Evolutionary conservation across 2,797 vertebrate species (phyloP).

Genomic region (Cottoperca gobio): DNA sequence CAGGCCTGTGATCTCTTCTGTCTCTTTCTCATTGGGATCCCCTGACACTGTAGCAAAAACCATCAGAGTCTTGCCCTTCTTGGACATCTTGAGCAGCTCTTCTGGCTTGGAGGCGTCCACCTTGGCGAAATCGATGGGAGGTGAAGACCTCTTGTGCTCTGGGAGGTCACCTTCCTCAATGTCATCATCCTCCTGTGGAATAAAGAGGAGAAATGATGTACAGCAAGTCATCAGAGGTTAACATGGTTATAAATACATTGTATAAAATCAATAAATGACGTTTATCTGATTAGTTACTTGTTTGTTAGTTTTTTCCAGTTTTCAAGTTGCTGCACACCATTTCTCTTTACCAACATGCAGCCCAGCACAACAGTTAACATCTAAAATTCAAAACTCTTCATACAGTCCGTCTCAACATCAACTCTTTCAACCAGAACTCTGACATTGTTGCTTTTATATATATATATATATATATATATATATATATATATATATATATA

Average conservation of each 20-base stretch:
- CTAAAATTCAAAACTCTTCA: no score
- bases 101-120: slow-evolving; percentile 93
- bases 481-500: no score
- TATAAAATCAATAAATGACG: neutral
- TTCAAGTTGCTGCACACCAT: no score
- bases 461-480: no score
- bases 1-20: slow-evolving; percentile 93
- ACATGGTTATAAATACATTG: no score
- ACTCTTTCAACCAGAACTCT: no score
- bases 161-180: slow-evolving; percentile 97
- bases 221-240: neutral
- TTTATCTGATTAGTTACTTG: neutral
- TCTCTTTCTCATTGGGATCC: slow-evolving; percentile 94
- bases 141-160: slow-evolving; percentile 91
- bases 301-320: no score
- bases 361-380: no score
- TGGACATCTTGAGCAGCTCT: slow-evolving; percentile 93
- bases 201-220: neutral
- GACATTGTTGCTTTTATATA: no score
- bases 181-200: slow-evolving; percentile 91
- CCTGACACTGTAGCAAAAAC: slow-evolving; percentile 95
- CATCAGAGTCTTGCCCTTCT: slow-evolving; percentile 97
- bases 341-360: no score
- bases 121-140: slow-evolving; percentile 93
- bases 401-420: no score